Percentiles rank a stretch among this genome's conserved stretches.
Evolutionary conservation across 2,888 invertebrate species (phyloP).

Genomic region (Cenopis cana): DNA sequence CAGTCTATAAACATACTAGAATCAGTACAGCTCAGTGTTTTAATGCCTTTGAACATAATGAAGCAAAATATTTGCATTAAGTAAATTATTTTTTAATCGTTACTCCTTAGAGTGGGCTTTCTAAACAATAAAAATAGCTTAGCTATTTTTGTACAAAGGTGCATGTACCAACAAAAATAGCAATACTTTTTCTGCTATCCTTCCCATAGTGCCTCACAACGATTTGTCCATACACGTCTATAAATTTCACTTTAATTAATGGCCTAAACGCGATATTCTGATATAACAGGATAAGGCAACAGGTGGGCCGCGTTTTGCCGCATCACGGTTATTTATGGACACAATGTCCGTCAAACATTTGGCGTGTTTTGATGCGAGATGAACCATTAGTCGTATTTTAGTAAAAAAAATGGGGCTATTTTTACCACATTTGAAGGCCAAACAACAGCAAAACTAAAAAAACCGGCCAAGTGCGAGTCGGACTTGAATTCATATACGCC

Average conservation of each 20-base stretch:
- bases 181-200: slow-evolving; percentile 54
- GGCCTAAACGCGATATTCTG: slow-evolving; percentile 71
- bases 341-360: slow-evolving; percentile 43
- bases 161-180: background rate
- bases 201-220: slow-evolving; percentile 61
- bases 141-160: no score
- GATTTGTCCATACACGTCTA: slow-evolving; percentile 72
- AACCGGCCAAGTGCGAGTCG: no score
- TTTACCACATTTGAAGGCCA: background rate
- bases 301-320: slow-evolving; percentile 71
- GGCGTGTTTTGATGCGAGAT: slow-evolving; percentile 27
- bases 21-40: background rate
- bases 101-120: no score
- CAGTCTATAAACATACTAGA: background rate
- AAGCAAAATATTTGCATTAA: no score
- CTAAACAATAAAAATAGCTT: no score
- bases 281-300: slow-evolving; percentile 73
- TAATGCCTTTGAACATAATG: background rate
- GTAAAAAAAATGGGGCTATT: background rate
- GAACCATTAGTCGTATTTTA: background rate
- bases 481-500: no score
- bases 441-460: no score
- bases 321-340: slow-evolving; percentile 40
- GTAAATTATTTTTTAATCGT: no score
- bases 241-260: slow-evolving; percentile 81